phyloP scores from a whole-genome alignment of 2,797 vertebrate species.

The Salmo trutta region DNA sequence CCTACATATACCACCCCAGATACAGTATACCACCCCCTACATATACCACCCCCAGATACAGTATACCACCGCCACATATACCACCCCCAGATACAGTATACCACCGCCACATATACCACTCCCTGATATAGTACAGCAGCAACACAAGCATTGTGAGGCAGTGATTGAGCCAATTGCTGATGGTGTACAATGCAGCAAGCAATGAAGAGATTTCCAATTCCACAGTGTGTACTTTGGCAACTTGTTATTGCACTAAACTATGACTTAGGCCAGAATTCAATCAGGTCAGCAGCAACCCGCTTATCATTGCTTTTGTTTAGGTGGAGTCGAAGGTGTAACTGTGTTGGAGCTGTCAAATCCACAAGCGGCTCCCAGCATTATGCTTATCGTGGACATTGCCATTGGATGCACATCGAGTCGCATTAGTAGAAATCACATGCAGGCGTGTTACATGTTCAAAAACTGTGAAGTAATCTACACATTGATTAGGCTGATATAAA shows the following conservation, averaged over 20 bases:
- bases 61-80: neutral
- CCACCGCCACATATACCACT: neutral
- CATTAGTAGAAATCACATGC: too few species aligned
- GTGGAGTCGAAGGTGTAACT: too few species aligned
- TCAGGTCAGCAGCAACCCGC: too few species aligned
- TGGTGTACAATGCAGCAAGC: slow-evolving; percentile 18
- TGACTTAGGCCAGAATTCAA: slow-evolving; percentile 4
- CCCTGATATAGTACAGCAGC: neutral
- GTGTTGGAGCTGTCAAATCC: too few species aligned
- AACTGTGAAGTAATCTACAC: too few species aligned
- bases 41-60: neutral
- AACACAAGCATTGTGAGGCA: slow-evolving; percentile 3
- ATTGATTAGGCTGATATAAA: too few species aligned
- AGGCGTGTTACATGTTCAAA: too few species aligned
- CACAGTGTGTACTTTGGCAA: neutral
- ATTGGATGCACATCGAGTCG: too few species aligned
- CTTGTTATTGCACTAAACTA: neutral
- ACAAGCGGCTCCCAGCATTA: too few species aligned
- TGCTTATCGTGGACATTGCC: too few species aligned
- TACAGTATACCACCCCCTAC: neutral
- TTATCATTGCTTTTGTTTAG: too few species aligned
- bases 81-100: neutral
- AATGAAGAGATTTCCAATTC: neutral
- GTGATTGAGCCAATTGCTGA: slow-evolving; percentile 16
- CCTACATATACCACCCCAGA: too few species aligned